Percentiles rank a stretch among this genome's conserved stretches.
These are phyloP conservation scores for Lota lota DNA, from an alignment of 2,113 vertebrate genomes.

Conservation along the genomic window DNA sequence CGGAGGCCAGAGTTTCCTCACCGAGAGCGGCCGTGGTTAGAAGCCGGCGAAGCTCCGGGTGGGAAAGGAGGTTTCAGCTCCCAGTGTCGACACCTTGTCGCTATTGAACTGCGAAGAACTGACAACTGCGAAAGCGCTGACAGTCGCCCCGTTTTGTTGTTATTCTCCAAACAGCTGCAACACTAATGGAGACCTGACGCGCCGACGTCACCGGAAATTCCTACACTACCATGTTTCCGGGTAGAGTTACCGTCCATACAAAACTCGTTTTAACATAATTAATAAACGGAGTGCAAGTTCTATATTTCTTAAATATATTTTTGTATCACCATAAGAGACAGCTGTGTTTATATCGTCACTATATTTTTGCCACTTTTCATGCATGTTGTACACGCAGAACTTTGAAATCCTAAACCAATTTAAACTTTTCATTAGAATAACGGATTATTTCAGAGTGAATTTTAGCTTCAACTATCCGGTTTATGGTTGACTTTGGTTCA, in stretches of 20 bases:
- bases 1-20: constrained; percentile 99
- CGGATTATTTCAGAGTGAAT: too few relatives aligned
- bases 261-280: constrained; percentile 20
- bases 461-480: too few relatives aligned
- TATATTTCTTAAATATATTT: neutral
- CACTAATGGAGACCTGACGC: constrained; percentile 85
- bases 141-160: constrained; percentile 78
- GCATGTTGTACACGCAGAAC: too few relatives aligned
- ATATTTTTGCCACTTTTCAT: too few relatives aligned
- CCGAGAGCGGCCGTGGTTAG: constrained; percentile 98
- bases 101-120: constrained; percentile 62
- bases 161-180: constrained; percentile 83
- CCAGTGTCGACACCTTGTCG: constrained; percentile 71
- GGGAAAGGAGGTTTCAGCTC: constrained; percentile 74
- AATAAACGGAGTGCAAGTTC: neutral
- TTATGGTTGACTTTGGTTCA: too few relatives aligned
- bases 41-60: constrained; percentile 83
- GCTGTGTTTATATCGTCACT: too few relatives aligned
- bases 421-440: too few relatives aligned
- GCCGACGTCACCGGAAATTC: constrained; percentile 89
- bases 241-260: constrained; percentile 63
- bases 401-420: too few relatives aligned
- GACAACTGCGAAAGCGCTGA: constrained; percentile 52
- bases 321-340: neutral
- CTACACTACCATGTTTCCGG: constrained; percentile 83